These are phyloP conservation scores for Desmodus rotundus DNA, from an alignment of 2,113 vertebrate species.

Conservation along the genomic window DNA sequence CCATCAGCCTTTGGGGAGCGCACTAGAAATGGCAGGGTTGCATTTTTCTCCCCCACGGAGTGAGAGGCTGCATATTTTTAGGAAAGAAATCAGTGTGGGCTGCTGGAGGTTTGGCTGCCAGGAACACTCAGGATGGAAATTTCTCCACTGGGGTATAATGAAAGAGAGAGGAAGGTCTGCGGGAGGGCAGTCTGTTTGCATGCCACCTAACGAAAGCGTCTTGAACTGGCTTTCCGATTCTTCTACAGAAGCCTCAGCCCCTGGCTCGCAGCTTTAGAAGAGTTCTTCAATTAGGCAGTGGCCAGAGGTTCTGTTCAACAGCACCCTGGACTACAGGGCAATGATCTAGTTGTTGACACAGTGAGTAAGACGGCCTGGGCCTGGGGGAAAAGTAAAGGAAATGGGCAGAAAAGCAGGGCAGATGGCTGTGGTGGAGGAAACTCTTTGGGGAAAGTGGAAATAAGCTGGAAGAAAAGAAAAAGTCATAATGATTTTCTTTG, in stretches of 20 bases:
- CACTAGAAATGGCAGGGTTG: not conserved
- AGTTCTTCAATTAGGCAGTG: not conserved
- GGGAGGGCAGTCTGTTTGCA: not conserved
- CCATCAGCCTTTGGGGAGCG: not conserved
- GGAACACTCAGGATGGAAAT: conserved; percentile 36
- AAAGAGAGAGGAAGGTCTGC: not conserved
- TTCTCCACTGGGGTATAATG: not conserved
- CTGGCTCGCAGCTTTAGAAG: not conserved
- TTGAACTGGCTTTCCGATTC: not conserved
- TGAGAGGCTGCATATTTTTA: conserved; percentile 61
- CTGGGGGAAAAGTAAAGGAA: not conserved
- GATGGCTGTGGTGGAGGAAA: not conserved
- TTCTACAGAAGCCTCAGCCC: not conserved
- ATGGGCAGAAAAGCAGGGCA: not conserved
- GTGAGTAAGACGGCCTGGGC: not conserved
- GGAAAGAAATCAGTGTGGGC: conserved; percentile 49
- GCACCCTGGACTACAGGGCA: not conserved
- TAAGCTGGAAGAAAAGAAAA: not conserved
- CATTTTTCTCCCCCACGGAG: not conserved
- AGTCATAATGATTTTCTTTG: not conserved
- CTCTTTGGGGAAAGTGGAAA: not conserved
- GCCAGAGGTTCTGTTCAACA: not conserved
- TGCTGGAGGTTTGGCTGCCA: conserved; percentile 11
- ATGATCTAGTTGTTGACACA: not conserved
- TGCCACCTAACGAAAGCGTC: not conserved